phyloP scores from a whole-genome alignment of 2,113 vertebrate genomes.

The Aix galericulata region DNA sequence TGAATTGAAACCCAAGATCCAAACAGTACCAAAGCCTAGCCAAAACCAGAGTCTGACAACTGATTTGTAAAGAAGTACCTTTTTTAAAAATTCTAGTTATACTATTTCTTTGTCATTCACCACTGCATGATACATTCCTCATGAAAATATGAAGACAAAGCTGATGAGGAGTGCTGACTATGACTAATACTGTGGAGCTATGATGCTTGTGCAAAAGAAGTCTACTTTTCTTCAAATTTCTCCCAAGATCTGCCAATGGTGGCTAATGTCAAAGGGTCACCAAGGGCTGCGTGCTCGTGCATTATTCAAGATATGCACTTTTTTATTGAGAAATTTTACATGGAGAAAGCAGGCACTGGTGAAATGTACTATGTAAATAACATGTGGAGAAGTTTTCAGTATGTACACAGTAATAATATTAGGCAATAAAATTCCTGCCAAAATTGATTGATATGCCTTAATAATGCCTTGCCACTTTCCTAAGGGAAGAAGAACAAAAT shows the following conservation, averaged over 20 bases:
- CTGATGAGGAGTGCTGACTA: not conserved
- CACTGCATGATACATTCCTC: not conserved
- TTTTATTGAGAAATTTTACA: not conserved
- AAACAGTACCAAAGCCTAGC: not conserved
- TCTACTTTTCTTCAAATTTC: not conserved
- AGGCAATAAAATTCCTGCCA: conserved; percentile 41
- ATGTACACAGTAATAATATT: not conserved
- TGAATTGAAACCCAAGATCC: not conserved
- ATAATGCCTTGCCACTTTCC: conserved; percentile 29
- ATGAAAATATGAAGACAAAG: not conserved
- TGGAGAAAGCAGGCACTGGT: not conserved
- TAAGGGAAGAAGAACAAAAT: conserved; percentile 18
- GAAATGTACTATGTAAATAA: not conserved
- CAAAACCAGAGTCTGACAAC: not conserved
- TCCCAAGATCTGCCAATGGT: not conserved
- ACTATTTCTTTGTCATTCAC: not conserved
- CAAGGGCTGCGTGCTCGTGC: not conserved
- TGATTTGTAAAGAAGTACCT: not conserved
- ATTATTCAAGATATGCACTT: conserved; percentile 25
- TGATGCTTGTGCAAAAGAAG: not conserved
- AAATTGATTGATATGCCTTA: conserved; percentile 46
- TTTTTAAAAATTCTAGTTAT: not conserved
- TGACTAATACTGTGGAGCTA: not conserved
- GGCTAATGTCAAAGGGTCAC: not conserved
- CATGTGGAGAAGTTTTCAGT: not conserved